phyloP scores from a whole-genome alignment of 2,113 vertebrate species.

The Pterophyllum scalare region DNA sequence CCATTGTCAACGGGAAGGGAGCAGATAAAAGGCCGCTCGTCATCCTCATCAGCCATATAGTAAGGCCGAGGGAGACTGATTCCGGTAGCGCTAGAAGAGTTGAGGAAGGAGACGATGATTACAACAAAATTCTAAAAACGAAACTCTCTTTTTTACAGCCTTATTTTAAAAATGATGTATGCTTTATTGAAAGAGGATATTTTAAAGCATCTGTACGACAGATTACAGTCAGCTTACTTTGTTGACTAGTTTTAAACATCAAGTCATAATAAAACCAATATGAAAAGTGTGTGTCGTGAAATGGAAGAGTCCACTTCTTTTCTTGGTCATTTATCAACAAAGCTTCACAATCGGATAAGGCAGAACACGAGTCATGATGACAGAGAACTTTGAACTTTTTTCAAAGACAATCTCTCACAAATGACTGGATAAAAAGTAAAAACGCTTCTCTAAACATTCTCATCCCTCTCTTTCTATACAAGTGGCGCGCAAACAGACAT shows the following conservation, averaged over 20 bases:
- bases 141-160: background rate
- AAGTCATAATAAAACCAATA: background rate
- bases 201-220: background rate
- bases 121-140: background rate
- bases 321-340: background rate
- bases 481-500: background rate
- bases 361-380: background rate
- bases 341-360: background rate
- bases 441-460: background rate
- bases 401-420: background rate
- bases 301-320: background rate
- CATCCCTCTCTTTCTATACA: background rate
- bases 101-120: background rate
- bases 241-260: background rate
- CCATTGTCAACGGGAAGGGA: slow-evolving; percentile 95
- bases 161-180: background rate
- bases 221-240: background rate
- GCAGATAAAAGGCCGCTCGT: slow-evolving; percentile 98
- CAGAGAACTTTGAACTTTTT: background rate
- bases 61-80: slow-evolving; percentile 90
- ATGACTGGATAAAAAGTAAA: background rate
- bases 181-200: too few species aligned
- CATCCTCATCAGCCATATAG: slow-evolving; percentile 93
- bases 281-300: background rate
- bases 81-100: slow-evolving; percentile 82